Evolutionary conservation across 2,113 vertebrate species (phyloP), one percentile per base, ranked within the genome.

Genomic region (Tauraco erythrolophus): DNA sequence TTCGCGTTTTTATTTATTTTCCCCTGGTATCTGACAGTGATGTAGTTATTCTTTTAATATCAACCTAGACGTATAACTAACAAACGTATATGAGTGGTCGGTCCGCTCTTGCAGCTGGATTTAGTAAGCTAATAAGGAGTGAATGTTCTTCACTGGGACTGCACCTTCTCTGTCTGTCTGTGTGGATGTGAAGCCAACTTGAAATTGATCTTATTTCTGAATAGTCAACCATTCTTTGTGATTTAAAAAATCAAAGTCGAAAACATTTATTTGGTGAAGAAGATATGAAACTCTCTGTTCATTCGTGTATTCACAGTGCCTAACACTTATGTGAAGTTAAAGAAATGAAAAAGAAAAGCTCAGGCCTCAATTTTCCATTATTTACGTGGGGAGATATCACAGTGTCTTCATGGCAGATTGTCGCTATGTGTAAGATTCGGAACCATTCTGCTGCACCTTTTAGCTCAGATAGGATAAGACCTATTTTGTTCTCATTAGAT

Each of bases 401-500:
- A 41, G 35, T 45, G 64, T 66, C 53, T 76, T 37, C 35, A 6
- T 21, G 48, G 51, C 30, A 78, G 72, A 60, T 71, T 84, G 58
- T 72, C 31, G 89, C 48, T 70, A 21, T 14, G 1, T n/a, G 12
- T 48, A 37, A 77, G 71, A 62, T 68, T 70, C 39, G 41, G 83
- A 94, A 58, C 24, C 53, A 16, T 78, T 76, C 65, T 57, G 10
- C 60, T 75, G 57, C n/a, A 76, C 65, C 86, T 95, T 94, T 69
- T 79, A 95, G 24, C 45, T 92, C 53, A 65, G 51, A 64, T 41
- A 80, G 58, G 71, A 21, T 65, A 90, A 90, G 23, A 61, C 50
- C 57, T 88, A 37, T 82, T 94, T 87, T 92, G 35, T 79, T 94
- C 65, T 92, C 28, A 48, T 87, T 95, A 82, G 57, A 82, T 92